phyloP scores from a whole-genome alignment of 2,113 vertebrate genomes.

The Heloderma charlesbogerti region DNA sequence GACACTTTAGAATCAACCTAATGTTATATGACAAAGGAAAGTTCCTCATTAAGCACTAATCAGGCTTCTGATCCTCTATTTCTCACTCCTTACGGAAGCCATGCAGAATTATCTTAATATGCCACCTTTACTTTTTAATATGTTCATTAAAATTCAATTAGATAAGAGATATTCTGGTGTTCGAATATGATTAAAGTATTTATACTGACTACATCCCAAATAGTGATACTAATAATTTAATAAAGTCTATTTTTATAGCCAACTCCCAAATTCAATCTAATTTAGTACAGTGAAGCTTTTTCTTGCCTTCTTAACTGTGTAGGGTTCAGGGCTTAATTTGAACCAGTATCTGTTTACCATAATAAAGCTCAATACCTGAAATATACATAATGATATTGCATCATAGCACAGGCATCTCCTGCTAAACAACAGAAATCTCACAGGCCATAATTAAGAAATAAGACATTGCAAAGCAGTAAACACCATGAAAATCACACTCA shows the following conservation, averaged over 20 bases:
- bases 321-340: neutral
- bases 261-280: constrained; percentile 21
- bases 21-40: constrained; percentile 60
- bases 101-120: constrained; percentile 29
- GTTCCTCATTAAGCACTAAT: constrained; percentile 57
- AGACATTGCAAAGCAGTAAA: neutral
- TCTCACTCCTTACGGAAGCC: constrained; percentile 46
- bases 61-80: constrained; percentile 41
- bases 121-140: constrained; percentile 48
- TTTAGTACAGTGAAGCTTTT: constrained; percentile 22
- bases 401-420: neutral
- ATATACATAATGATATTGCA: neutral
- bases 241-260: constrained; percentile 39
- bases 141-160: constrained; percentile 39
- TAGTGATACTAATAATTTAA: constrained; percentile 32
- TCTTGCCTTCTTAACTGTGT: constrained; percentile 31
- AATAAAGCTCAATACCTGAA: neutral
- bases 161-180: constrained; percentile 48
- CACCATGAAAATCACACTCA: neutral
- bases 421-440: neutral
- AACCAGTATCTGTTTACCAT: neutral
- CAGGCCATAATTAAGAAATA: no score
- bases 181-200: constrained; percentile 55
- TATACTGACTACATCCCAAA: constrained; percentile 50
- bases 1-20: constrained; percentile 51